Conservation (phyloP, 2,888 invertebrate genomes). For the Monochamus alternatus region DNA sequence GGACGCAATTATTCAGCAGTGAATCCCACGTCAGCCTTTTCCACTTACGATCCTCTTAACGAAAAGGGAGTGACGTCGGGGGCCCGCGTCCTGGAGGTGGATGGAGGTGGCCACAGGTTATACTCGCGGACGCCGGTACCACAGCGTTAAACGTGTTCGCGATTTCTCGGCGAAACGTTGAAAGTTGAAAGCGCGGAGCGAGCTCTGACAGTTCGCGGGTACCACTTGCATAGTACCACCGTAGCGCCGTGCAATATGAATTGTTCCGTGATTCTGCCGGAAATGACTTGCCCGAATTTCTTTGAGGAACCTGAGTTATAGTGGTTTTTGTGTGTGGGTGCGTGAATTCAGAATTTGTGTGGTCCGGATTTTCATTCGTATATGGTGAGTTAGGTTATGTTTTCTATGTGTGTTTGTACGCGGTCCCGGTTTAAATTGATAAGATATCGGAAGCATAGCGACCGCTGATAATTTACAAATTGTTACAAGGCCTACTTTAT, state of each 20-base stretch:
- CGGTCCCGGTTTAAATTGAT: constrained; percentile 10
- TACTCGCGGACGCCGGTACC: constrained; percentile 32
- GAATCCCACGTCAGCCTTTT: background rate
- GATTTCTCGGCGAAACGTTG: constrained; percentile 28
- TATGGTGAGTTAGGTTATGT: constrained; percentile 29
- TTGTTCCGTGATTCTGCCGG: constrained; percentile 44
- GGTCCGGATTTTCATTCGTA: constrained; percentile 17
- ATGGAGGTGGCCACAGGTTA: constrained; percentile 30
- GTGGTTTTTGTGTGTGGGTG: constrained; percentile 37
- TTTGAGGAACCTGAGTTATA: constrained; percentile 41
- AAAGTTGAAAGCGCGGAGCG: background rate
- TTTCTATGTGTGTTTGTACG: background rate
- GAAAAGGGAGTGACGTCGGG: constrained; percentile 17
- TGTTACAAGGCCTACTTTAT: background rate
- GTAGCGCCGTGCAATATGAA: constrained; percentile 43
- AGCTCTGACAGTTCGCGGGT: constrained; percentile 30
- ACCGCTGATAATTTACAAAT: background rate
- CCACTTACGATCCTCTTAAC: background rate
- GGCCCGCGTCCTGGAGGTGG: background rate
- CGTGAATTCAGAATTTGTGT: background rate
- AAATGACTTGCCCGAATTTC: constrained; percentile 48
- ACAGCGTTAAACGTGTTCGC: constrained; percentile 31
- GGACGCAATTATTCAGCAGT: no score
- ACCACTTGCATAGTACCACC: constrained; percentile 39
- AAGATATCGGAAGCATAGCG: constrained; percentile 12